Conservation (phyloP, 2,797 vertebrate species). For the Lagorchestes hirsutus region DNA sequence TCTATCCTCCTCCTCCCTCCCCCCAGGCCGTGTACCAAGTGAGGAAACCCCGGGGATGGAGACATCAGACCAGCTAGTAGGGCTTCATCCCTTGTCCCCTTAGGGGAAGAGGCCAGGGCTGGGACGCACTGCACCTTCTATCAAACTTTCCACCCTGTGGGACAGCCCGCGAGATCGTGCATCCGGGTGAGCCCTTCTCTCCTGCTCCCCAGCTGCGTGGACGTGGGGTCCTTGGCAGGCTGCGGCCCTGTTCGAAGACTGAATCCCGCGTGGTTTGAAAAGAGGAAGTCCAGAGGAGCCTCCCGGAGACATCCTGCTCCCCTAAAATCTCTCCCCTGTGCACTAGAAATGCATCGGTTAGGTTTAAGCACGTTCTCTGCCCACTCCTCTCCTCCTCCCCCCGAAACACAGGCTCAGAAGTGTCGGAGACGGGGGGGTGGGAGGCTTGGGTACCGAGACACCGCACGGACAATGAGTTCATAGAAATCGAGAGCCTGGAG, state of each 20-base stretch:
- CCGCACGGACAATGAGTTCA: background rate
- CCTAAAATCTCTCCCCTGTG: background rate
- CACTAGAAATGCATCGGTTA: background rate
- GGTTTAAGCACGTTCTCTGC: background rate
- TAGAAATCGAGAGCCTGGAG: background rate
- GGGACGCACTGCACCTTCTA: background rate
- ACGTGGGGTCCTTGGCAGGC: background rate
- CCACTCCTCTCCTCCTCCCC: background rate
- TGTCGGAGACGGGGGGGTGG: background rate
- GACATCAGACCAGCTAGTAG: background rate
- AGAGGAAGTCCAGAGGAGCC: background rate
- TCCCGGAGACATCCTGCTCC: background rate
- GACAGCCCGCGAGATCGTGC: background rate
- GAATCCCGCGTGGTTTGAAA: background rate
- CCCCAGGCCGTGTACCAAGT: background rate
- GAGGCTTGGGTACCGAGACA: background rate
- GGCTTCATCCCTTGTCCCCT: background rate
- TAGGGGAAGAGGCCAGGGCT: background rate
- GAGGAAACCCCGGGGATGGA: background rate
- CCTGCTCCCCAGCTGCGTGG: background rate
- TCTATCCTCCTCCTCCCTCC: background rate
- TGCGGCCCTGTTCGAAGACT: background rate
- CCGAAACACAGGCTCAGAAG: background rate
- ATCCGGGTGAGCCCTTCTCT: background rate
- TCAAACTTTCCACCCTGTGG: background rate